Evolutionary conservation across 2,888 invertebrate species (phyloP).

Genomic region (Alcis repandata): DNA sequence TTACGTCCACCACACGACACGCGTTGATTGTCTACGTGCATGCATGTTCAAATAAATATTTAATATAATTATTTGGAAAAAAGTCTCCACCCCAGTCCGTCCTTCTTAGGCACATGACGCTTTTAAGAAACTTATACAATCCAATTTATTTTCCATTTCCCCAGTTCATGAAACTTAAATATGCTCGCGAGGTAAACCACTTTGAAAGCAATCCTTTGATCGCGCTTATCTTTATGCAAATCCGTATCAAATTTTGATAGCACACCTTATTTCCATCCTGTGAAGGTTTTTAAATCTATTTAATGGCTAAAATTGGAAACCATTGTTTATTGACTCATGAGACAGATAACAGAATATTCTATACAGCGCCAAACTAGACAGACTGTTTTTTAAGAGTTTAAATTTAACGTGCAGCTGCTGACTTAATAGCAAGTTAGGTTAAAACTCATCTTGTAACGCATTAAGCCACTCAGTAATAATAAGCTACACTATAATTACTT

Average conservation of each 20-base stretch:
- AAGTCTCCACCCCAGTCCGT: not conserved
- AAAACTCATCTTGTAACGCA: not conserved
- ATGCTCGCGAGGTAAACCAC: conserved; percentile 84
- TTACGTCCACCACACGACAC: too few species aligned
- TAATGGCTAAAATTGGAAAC: conserved; percentile 3
- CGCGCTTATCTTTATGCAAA: conserved; percentile 81
- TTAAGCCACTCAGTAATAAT: too few species aligned
- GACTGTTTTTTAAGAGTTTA: too few species aligned
- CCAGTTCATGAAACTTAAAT: conserved; percentile 86
- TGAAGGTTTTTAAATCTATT: conserved; percentile 39
- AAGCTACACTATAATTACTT: too few species aligned
- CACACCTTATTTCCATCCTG: conserved; percentile 53
- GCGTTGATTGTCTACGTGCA: not conserved
- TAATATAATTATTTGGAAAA: not conserved
- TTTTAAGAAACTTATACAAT: conserved; percentile 83
- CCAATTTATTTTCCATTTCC: conserved; percentile 86
- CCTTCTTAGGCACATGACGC: conserved; percentile 14
- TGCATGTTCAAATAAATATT: too few species aligned
- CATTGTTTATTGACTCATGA: not conserved
- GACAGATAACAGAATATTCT: not conserved
- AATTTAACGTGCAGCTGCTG: too few species aligned
- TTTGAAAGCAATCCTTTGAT: conserved; percentile 85
- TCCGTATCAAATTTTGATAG: conserved; percentile 79
- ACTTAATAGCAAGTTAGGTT: too few species aligned
- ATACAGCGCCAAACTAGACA: too few species aligned